Evolutionary conservation across 2,797 vertebrate species (phyloP).

Genomic region (Acanthurus lineatus): DNA sequence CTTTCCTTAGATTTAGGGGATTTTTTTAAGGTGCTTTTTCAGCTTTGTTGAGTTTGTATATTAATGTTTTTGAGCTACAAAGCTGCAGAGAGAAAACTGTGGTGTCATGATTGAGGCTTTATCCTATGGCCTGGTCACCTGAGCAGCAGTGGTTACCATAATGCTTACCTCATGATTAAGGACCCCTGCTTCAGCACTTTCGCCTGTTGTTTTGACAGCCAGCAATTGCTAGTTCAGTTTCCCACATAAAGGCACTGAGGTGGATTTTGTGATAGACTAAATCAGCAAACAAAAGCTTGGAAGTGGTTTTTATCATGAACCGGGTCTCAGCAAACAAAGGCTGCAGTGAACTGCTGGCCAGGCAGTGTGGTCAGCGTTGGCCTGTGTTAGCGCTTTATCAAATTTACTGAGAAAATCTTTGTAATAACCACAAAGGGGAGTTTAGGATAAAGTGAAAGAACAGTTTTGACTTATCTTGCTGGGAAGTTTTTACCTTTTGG

Average conservation of each 20-base stretch:
- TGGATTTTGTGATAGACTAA: slow-evolving; percentile 78
- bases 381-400: slow-evolving; percentile 53
- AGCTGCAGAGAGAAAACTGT: slow-evolving; percentile 58
- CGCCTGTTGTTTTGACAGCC: slow-evolving; percentile 78
- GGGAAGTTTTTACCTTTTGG: slow-evolving; percentile 6
- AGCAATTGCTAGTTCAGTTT: slow-evolving; percentile 77
- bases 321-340: slow-evolving; percentile 78
- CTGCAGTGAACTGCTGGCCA: slow-evolving; percentile 70
- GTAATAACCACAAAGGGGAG: slow-evolving; percentile 19
- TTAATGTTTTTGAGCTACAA: slow-evolving; percentile 32
- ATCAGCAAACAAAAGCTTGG: slow-evolving; percentile 83
- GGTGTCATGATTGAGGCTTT: slow-evolving; percentile 71
- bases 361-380: slow-evolving; percentile 71
- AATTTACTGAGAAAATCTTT: slow-evolving; percentile 55
- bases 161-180: slow-evolving; percentile 80
- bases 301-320: slow-evolving; percentile 82
- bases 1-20: slow-evolving; percentile 13
- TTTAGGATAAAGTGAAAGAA: slow-evolving; percentile 6
- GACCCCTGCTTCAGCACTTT: slow-evolving; percentile 85
- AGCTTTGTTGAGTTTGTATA: slow-evolving; percentile 29
- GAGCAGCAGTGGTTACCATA: slow-evolving; percentile 67
- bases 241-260: slow-evolving; percentile 79
- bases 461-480: slow-evolving; percentile 3
- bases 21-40: slow-evolving; percentile 27
- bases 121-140: slow-evolving; percentile 69